A percentile compares a stretch with the other conserved stretches of the same genome.
Evolutionary conservation across 2,113 vertebrate genomes (phyloP).

Genomic region (Redunca redunca): DNA sequence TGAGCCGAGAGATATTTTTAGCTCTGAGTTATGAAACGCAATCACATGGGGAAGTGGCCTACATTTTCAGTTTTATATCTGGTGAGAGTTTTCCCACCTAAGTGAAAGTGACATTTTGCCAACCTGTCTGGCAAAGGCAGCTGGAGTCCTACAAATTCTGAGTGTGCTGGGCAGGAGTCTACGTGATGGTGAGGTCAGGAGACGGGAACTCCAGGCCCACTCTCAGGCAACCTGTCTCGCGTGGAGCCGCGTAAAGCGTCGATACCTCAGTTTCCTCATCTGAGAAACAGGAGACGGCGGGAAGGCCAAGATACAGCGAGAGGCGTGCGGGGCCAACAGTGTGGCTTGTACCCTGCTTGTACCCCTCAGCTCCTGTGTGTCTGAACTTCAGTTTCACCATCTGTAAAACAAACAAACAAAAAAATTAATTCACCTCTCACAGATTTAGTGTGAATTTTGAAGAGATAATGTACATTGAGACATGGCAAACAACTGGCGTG

Average conservation of each 20-base stretch:
- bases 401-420: not conserved
- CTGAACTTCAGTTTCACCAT: not conserved
- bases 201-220: not conserved
- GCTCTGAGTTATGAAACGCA: conserved; percentile 42
- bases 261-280: not conserved
- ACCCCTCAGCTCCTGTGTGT: not conserved
- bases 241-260: not conserved
- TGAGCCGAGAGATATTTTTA: conserved; percentile 29
- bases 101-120: not conserved
- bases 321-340: not conserved
- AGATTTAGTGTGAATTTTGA: not conserved
- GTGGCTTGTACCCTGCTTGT: not conserved
- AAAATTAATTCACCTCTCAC: not conserved
- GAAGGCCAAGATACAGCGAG: not conserved
- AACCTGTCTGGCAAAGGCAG: not conserved
- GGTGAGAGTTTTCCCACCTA: not conserved
- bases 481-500: not conserved
- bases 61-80: conserved; percentile 6
- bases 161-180: not conserved
- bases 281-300: not conserved
- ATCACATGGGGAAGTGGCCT: conserved; percentile 46
- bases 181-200: not conserved
- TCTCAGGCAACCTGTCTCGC: not conserved
- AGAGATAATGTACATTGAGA: not conserved
- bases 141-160: not conserved